These are phyloP conservation scores for Clivina fossor DNA, from an alignment of 2,888 invertebrate species.

Conservation along the genomic window DNA sequence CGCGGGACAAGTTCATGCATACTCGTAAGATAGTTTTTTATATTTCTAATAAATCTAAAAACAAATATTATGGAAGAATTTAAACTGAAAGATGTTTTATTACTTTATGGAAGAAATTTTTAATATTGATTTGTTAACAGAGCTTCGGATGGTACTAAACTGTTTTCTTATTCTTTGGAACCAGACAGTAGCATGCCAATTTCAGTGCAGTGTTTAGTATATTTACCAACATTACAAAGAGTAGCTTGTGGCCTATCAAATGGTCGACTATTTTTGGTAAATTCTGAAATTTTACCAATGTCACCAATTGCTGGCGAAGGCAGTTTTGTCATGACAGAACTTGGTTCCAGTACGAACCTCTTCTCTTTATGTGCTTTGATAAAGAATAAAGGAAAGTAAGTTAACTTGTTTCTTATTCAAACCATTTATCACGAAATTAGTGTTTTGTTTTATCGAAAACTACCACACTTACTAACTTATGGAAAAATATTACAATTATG, in stretches of 20 bases:
- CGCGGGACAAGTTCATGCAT: slow-evolving; percentile 81
- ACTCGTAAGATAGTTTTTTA: slow-evolving; percentile 61
- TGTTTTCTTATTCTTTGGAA: slow-evolving; percentile 70
- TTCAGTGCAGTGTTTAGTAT: slow-evolving; percentile 57
- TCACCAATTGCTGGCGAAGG: slow-evolving; percentile 69
- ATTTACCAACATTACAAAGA: slow-evolving; percentile 65
- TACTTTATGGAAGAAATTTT: too few species aligned
- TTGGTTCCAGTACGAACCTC: slow-evolving; percentile 69
- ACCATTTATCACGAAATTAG: too few species aligned
- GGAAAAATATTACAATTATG: neutral
- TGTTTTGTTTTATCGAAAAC: too few species aligned
- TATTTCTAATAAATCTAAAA: slow-evolving; percentile 4
- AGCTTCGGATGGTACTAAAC: slow-evolving; percentile 58
- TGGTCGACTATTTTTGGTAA: slow-evolving; percentile 75
- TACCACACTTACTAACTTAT: too few species aligned
- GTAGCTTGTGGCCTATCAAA: slow-evolving; percentile 82
- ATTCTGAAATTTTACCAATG: slow-evolving; percentile 61
- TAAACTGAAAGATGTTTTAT: slow-evolving; percentile 19
- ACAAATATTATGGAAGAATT: neutral
- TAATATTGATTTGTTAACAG: slow-evolving; percentile 47
- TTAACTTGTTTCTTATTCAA: too few species aligned
- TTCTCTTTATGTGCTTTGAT: slow-evolving; percentile 67
- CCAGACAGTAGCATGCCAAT: slow-evolving; percentile 66
- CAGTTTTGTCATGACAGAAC: slow-evolving; percentile 75
- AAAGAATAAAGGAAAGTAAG: slow-evolving; percentile 50